These are phyloP conservation scores for Lycocerus yunnanus DNA, from an alignment of 2,888 invertebrate genomes.

Conservation along the genomic window DNA sequence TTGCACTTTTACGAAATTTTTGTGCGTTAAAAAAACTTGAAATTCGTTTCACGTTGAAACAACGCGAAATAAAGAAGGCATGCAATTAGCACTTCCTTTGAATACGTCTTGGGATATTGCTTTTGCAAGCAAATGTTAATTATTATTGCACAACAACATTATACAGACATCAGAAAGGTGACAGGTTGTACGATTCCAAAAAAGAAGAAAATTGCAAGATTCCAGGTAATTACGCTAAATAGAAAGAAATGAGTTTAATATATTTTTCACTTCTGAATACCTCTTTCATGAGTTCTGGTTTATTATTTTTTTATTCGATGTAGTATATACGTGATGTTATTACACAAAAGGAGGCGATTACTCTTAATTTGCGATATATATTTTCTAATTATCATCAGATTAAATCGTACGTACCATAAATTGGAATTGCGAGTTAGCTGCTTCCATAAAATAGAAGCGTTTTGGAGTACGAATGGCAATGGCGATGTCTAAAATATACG, in stretches of 20 bases:
- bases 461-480: constrained; percentile 35
- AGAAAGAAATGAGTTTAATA: not conserved
- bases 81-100: not conserved
- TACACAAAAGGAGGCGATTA: not conserved
- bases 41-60: not conserved
- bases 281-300: not conserved
- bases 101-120: not conserved
- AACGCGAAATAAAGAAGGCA: not conserved
- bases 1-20: not conserved
- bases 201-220: not conserved
- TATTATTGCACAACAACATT: not conserved
- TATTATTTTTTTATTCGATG: not conserved
- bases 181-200: not conserved
- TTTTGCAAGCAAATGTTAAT: not conserved
- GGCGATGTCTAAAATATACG: constrained; percentile 47
- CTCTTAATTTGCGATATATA: not conserved
- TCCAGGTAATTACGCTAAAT: not conserved
- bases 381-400: not conserved
- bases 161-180: not conserved
- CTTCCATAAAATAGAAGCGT: constrained; percentile 7
- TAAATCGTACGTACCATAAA: not conserved
- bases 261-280: not conserved
- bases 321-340: not conserved
- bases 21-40: not conserved
- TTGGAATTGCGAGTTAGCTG: not conserved